These are phyloP conservation scores for Perizoma affinitatum DNA, from an alignment of 2,888 invertebrate species.

Conservation along the genomic window DNA sequence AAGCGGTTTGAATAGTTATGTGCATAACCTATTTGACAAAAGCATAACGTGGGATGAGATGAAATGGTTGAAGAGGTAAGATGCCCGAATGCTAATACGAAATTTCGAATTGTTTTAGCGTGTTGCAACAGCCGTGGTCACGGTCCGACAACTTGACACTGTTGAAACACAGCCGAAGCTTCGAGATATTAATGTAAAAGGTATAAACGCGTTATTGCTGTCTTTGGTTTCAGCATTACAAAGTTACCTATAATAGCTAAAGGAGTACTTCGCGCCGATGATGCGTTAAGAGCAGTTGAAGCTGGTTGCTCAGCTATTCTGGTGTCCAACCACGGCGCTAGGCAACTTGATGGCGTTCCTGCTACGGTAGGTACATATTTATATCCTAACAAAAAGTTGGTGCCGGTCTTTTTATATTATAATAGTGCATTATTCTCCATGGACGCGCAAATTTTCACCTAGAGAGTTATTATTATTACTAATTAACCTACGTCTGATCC, in stretches of 20 bases:
- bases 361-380: slow-evolving; percentile 85
- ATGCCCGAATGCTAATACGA: too few relatives aligned
- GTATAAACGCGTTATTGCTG: too few relatives aligned
- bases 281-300: slow-evolving; percentile 90
- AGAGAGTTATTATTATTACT: too few relatives aligned
- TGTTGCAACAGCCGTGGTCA: too few relatives aligned
- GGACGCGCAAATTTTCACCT: too few relatives aligned
- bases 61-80: slow-evolving; percentile 90
- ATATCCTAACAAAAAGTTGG: neutral
- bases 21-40: slow-evolving; percentile 90
- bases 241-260: slow-evolving; percentile 92
- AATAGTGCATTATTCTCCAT: too few relatives aligned
- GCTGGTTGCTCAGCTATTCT: slow-evolving; percentile 91
- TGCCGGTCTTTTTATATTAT: too few relatives aligned
- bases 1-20: slow-evolving; percentile 92
- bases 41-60: slow-evolving; percentile 94
- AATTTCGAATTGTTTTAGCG: too few relatives aligned
- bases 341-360: slow-evolving; percentile 94
- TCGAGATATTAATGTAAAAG: too few relatives aligned
- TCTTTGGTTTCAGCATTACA: slow-evolving; percentile 82
- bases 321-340: slow-evolving; percentile 97
- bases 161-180: too few relatives aligned
- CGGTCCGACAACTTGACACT: too few relatives aligned
- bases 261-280: slow-evolving; percentile 93
- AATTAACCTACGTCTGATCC: too few relatives aligned